Evolutionary conservation across 1,140 invertebrate species (phyloP), one percentile per base, ranked within the genome.

Genomic region (Drosophila athabasca): DNA sequence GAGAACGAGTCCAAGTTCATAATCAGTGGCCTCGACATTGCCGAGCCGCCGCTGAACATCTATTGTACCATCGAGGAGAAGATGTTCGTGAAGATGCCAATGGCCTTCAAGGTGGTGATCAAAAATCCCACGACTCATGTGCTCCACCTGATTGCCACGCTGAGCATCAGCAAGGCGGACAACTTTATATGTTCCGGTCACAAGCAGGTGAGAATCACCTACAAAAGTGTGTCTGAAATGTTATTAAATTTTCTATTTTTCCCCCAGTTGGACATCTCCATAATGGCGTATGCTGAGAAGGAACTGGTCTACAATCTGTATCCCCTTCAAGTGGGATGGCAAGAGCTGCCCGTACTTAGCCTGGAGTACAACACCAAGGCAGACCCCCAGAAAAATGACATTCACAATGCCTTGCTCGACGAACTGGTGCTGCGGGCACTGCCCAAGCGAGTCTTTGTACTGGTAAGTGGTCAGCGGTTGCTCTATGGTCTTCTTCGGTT

Each of bases 81-180:
- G 74, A 89, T 92, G 85, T 92, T 91, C 50, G 91, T 92, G 0
- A 92, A 92, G 68, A 91, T 92, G 84, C 90, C 91, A 41, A 90
- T 92, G 76, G 82, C 87, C 0, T 84, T 91, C 11, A 91, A 91
- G 50, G 84, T 92, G 58, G 79, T 92, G 0, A 68, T 92, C 0
- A 90, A 87, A 43, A 92, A 92, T 72, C 91, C 91, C 22, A 89
- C 89, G 3, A 57, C 66, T 19, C 79, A 85, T 65, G 82, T 91
- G 2, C 52, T 92, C 0, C 91, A 91, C 72, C 65, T 92, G 26
- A 81, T 87, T 52, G 83, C 90, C 15, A 85, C 81, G 9, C 43
- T 91, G 3, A 83, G 79, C 26, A 91, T 91, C 26, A 91, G 83
- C 58, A 91, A 89, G 44, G 62, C 91, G n/a, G 91, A 92, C 54